Conservation (phyloP, 1,140 invertebrate genomes). For the Chironomus tepperi region DNA sequence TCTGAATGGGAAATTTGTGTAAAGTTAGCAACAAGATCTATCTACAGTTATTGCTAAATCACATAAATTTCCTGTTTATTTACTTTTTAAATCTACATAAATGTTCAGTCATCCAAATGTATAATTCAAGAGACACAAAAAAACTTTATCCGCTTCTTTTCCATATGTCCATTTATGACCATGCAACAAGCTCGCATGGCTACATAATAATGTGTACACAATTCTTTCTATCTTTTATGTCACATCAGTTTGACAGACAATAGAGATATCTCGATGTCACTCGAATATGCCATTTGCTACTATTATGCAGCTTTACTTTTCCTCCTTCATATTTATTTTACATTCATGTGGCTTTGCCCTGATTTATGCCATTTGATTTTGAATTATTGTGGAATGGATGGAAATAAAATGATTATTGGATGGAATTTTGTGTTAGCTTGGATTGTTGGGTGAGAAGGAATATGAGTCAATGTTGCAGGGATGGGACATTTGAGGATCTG, state of each 20-base stretch:
- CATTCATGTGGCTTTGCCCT: background rate
- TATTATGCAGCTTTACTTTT: background rate
- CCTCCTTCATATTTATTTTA: background rate
- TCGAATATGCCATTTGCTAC: background rate
- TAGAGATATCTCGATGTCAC: slow-evolving; percentile 14
- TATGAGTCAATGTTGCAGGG: too few relatives aligned
- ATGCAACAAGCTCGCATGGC: background rate
- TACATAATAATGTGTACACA: background rate
- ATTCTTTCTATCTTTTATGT: background rate
- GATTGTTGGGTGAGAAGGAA: too few relatives aligned
- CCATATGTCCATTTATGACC: background rate
- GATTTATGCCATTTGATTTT: slow-evolving; percentile 11
- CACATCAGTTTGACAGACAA: slow-evolving; percentile 21
- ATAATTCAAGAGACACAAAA: too few relatives aligned
- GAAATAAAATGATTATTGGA: background rate
- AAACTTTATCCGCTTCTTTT: too few relatives aligned
- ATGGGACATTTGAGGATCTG: too few relatives aligned
- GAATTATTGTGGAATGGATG: background rate
- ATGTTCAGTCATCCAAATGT: too few relatives aligned
- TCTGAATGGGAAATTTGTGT: too few relatives aligned
- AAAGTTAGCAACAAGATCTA: too few relatives aligned
- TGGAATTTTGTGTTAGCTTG: too few relatives aligned
- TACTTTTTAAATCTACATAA: too few relatives aligned
- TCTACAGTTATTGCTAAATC: too few relatives aligned
- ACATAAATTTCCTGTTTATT: too few relatives aligned